Evolutionary conservation across 2,113 vertebrate species (phyloP).

Genomic region (Eupsittula cactorum): DNA sequence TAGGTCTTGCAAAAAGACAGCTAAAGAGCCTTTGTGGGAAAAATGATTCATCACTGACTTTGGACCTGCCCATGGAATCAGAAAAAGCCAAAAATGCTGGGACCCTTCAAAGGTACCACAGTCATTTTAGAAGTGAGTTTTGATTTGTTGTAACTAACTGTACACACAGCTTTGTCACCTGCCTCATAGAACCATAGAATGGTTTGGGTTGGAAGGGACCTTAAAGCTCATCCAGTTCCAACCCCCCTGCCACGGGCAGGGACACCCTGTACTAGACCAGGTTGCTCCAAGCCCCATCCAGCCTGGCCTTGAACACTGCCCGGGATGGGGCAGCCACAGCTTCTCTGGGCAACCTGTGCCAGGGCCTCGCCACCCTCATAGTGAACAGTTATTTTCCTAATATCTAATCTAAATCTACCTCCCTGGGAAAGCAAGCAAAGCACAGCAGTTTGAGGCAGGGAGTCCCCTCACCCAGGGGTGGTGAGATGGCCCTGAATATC

Average conservation of each 20-base stretch:
- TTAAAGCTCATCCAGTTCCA: not conserved
- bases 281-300: too few relatives aligned
- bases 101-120: rapidly evolving
- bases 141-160: not conserved
- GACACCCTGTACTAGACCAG: too few relatives aligned
- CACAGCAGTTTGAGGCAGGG: not conserved
- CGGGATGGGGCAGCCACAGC: too few relatives aligned
- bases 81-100: not conserved
- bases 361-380: not conserved
- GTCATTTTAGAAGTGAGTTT: not conserved
- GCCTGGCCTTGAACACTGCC: too few relatives aligned
- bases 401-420: not conserved
- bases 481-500: not conserved
- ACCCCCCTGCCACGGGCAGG: too few relatives aligned
- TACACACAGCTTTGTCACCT: not conserved
- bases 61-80: not conserved
- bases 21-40: not conserved
- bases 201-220: not conserved
- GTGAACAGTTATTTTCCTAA: not conserved
- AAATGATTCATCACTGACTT: not conserved
- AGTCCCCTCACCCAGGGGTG: not conserved
- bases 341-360: not conserved
- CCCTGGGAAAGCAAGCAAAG: not conserved
- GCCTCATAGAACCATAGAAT: not conserved
- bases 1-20: not conserved